Conservation (phyloP, 1,140 invertebrate species). For the Sweltsa coloradensis region DNA sequence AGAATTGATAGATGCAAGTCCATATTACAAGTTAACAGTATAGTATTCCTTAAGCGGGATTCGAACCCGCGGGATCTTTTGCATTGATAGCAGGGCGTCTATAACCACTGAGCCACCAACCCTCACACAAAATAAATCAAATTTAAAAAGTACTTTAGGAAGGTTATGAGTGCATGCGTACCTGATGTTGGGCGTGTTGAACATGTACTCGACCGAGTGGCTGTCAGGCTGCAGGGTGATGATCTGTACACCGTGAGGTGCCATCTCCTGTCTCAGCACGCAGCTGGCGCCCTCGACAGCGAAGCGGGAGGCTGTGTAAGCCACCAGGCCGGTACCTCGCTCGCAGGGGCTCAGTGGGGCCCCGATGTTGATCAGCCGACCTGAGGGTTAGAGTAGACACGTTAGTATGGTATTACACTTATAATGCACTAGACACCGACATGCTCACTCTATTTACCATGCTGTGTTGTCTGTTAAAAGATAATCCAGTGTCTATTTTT, state of each 20-base stretch:
- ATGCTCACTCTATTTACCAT: too few species aligned
- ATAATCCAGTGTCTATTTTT: too few species aligned
- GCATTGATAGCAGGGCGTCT: too few species aligned
- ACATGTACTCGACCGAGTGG: slow-evolving; percentile 48
- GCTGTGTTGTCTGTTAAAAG: too few species aligned
- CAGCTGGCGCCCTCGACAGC: slow-evolving; percentile 59
- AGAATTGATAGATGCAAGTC: neutral
- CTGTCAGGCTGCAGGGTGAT: slow-evolving; percentile 59
- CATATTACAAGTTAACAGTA: neutral
- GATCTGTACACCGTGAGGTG: slow-evolving; percentile 55
- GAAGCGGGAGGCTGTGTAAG: slow-evolving; percentile 51
- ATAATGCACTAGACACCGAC: too few species aligned
- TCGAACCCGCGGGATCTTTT: too few species aligned
- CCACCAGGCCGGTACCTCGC: slow-evolving; percentile 41
- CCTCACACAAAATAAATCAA: too few species aligned
- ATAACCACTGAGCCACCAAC: too few species aligned
- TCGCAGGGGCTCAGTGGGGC: slow-evolving; percentile 26
- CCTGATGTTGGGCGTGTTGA: slow-evolving; percentile 30
- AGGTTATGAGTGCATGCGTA: neutral
- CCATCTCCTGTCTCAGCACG: slow-evolving; percentile 51
- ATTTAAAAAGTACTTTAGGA: neutral
- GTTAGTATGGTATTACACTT: too few species aligned
- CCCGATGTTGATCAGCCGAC: slow-evolving; percentile 33
- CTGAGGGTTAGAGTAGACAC: too few species aligned
- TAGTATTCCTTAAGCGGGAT: neutral